These are phyloP conservation scores for Pseudorectes ferrugineus DNA, from an alignment of 2,113 vertebrate species.

Conservation along the genomic window DNA sequence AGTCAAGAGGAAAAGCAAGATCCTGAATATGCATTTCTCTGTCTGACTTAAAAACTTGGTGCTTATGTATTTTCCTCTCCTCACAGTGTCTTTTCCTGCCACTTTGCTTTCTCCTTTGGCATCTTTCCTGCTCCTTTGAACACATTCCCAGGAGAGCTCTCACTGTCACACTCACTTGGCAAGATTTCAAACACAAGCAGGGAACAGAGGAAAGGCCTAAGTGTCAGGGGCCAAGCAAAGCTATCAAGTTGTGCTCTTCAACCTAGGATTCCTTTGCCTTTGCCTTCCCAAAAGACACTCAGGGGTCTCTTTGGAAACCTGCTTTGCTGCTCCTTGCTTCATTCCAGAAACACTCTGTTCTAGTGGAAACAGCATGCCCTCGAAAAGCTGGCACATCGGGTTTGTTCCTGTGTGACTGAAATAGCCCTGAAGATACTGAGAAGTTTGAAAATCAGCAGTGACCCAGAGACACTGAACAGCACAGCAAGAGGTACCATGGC, in stretches of 20 bases:
- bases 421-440: neutral
- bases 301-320: neutral
- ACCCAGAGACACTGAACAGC: neutral
- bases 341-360: neutral
- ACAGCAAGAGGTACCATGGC: fast-evolving
- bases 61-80: neutral
- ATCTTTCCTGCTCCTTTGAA: slow-evolving; percentile 14
- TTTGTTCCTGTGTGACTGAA: neutral
- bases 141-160: neutral
- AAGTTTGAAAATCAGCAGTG: neutral
- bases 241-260: neutral
- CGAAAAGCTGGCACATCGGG: neutral
- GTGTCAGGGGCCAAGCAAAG: neutral
- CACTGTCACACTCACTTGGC: neutral
- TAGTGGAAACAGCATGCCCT: neutral
- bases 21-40: neutral
- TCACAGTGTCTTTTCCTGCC: neutral
- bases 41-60: neutral
- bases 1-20: neutral
- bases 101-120: slow-evolving; percentile 23
- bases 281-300: neutral
- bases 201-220: neutral
- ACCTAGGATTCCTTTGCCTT: neutral
- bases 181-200: neutral
- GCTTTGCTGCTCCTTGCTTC: neutral